Conservation (phyloP, 2,113 vertebrate species). For the Misgurnus mizolepis region DNA sequence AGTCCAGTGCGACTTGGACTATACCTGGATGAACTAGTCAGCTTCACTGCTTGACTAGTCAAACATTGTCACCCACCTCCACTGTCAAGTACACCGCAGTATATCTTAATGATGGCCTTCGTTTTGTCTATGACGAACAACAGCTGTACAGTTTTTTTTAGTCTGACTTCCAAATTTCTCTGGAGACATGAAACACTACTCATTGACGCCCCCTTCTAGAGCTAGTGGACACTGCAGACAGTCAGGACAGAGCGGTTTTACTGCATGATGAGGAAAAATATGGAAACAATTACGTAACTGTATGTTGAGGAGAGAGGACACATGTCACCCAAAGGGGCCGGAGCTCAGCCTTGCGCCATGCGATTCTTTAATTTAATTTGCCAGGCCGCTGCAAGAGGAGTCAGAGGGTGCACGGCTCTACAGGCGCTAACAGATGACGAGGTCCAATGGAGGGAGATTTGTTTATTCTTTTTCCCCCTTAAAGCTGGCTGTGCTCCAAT, state of each 20-base stretch:
- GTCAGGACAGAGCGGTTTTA: conserved; percentile 23
- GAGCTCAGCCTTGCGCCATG: conserved; percentile 11
- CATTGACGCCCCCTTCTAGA: conserved; percentile 10
- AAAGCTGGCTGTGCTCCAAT: conserved; percentile 56
- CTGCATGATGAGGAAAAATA: conserved; percentile 31
- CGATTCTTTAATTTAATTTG: conserved; percentile 45
- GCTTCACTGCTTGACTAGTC: too few species aligned
- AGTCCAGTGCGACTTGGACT: too few species aligned
- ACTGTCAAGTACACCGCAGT: too few species aligned
- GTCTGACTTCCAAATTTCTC: conserved; percentile 15
- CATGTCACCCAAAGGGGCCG: background rate
- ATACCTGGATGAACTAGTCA: too few species aligned
- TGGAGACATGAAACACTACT: conserved; percentile 32
- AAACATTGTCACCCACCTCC: too few species aligned
- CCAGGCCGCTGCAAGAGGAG: conserved; percentile 13
- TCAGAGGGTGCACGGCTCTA: conserved; percentile 39
- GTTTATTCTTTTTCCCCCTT: conserved; percentile 53
- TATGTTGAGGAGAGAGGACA: conserved; percentile 29
- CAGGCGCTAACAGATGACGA: conserved; percentile 44
- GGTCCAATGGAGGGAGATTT: conserved; percentile 47
- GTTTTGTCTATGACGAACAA: background rate
- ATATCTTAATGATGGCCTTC: background rate
- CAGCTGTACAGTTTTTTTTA: conserved; percentile 10
- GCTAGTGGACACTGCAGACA: conserved; percentile 13
- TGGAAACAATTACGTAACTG: conserved; percentile 38